Conservation (phyloP, 2,888 invertebrate species). For the Bhutanitis thaidina region DNA sequence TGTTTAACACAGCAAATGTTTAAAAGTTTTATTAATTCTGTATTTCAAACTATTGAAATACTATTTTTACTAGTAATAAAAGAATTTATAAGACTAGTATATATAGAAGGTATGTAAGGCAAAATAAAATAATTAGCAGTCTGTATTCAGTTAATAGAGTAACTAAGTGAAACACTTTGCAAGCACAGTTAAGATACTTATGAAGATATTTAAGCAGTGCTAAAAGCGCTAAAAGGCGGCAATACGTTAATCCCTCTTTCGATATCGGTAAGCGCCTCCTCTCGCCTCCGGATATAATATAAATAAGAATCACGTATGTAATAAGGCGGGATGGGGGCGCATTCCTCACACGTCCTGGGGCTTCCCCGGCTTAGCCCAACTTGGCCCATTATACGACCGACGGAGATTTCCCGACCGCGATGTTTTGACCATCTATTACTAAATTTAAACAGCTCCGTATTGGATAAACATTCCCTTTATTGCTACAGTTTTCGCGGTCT, state of each 20-base stretch:
- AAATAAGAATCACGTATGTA: conserved; percentile 80
- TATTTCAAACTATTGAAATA: too few species aligned
- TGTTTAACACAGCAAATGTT: too few species aligned
- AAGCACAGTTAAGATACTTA: conserved; percentile 33
- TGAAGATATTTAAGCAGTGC: conserved; percentile 38
- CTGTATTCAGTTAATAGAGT: background rate
- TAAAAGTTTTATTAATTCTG: too few species aligned
- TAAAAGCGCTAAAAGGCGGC: conserved; percentile 54
- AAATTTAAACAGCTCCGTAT: conserved; percentile 30
- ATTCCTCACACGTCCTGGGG: conserved; percentile 73
- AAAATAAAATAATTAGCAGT: background rate
- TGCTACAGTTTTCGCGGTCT: conserved; percentile 15
- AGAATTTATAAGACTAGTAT: too few species aligned
- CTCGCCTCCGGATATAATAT: conserved; percentile 61
- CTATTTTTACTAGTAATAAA: too few species aligned
- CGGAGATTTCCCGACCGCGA: conserved; percentile 44
- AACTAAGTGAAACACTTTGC: background rate
- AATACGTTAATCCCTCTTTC: conserved; percentile 64
- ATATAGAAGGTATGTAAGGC: too few species aligned
- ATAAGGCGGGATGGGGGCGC: conserved; percentile 58
- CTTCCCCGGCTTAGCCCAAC: conserved; percentile 64
- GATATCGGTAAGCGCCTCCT: conserved; percentile 53
- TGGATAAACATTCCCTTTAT: conserved; percentile 21
- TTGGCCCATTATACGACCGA: conserved; percentile 62
- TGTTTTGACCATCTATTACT: conserved; percentile 27